These are phyloP conservation scores for Conchocele bisecta DNA, from an alignment of 2,888 invertebrate genomes.

Conservation along the genomic window DNA sequence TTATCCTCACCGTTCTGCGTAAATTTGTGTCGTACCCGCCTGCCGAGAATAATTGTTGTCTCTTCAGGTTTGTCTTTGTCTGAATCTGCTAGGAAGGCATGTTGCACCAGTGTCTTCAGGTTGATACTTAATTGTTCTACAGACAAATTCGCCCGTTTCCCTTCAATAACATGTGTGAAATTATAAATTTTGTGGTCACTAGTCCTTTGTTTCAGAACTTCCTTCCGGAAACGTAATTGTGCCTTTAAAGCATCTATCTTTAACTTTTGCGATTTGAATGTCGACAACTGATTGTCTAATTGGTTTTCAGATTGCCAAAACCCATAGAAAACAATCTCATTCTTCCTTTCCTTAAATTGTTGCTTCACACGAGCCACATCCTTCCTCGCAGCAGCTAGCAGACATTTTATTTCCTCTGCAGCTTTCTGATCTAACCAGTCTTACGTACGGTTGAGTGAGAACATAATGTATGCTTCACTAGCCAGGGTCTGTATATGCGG, in stretches of 20 bases:
- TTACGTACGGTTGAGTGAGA: constrained; percentile 3
- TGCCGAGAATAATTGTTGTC: constrained; percentile 13
- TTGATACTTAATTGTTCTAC: constrained; percentile 18
- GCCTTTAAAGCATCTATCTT: constrained; percentile 33
- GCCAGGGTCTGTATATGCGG: constrained; percentile 28
- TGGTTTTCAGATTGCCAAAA: not conserved
- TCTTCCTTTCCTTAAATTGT: constrained; percentile 8
- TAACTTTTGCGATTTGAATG: constrained; percentile 9
- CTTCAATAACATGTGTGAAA: constrained; percentile 19
- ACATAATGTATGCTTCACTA: constrained; percentile 13
- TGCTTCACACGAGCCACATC: not conserved
- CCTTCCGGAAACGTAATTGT: constrained; percentile 24
- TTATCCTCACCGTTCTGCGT: not conserved
- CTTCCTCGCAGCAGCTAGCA: not conserved
- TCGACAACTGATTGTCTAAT: not conserved
- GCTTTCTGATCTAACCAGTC: constrained; percentile 3
- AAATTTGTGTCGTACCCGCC: constrained; percentile 12
- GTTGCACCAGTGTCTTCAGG: constrained; percentile 6
- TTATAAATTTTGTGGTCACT: not conserved
- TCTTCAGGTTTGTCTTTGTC: not conserved
- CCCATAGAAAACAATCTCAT: constrained; percentile 3
- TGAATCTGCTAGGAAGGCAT: constrained; percentile 13
- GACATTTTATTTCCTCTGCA: not conserved
- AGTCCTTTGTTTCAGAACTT: constrained; percentile 16
- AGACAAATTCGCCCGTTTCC: not conserved